Percentiles rank a stretch among this genome's conserved stretches.
Evolutionary conservation across 2,888 invertebrate genomes (phyloP).

Genomic region (Galerucella nymphaeae): DNA sequence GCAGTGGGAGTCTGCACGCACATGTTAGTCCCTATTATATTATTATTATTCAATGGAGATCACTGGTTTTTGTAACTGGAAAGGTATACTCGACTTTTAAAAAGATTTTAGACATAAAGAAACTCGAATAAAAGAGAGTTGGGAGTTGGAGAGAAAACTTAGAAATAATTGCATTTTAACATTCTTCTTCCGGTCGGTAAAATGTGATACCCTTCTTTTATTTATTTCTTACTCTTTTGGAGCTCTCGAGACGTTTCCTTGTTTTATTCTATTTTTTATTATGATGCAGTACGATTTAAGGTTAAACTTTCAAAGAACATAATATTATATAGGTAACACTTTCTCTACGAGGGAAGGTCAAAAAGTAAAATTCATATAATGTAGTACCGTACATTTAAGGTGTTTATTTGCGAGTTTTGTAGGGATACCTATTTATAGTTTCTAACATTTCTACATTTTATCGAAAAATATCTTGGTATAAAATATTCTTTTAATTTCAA

Average conservation of each 20-base stretch:
- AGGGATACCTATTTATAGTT: too few species aligned
- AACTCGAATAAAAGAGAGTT: slow-evolving; percentile 49
- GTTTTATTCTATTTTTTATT: slow-evolving; percentile 41
- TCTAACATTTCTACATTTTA: too few species aligned
- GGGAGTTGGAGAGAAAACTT: slow-evolving; percentile 58
- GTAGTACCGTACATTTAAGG: too few species aligned
- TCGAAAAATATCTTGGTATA: too few species aligned
- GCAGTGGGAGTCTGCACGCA: slow-evolving; percentile 62
- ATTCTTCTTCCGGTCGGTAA: slow-evolving; percentile 60
- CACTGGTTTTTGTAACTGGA: slow-evolving; percentile 62
- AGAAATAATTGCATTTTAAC: slow-evolving; percentile 62
- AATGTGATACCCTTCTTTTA: slow-evolving; percentile 58
- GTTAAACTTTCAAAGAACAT: neutral
- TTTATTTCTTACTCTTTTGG: slow-evolving; percentile 43
- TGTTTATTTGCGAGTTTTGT: too few species aligned
- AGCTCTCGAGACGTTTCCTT: slow-evolving; percentile 36
- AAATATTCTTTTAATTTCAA: too few species aligned
- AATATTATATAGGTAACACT: too few species aligned
- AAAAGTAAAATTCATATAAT: too few species aligned
- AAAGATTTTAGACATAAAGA: slow-evolving; percentile 59
- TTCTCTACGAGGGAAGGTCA: too few species aligned
- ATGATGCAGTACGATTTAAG: slow-evolving; percentile 1
- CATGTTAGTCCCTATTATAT: slow-evolving; percentile 63
- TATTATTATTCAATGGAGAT: slow-evolving; percentile 61
- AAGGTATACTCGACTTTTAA: slow-evolving; percentile 63